Conservation (phyloP, 2,888 invertebrate species). For the Pandemis heparana region DNA sequence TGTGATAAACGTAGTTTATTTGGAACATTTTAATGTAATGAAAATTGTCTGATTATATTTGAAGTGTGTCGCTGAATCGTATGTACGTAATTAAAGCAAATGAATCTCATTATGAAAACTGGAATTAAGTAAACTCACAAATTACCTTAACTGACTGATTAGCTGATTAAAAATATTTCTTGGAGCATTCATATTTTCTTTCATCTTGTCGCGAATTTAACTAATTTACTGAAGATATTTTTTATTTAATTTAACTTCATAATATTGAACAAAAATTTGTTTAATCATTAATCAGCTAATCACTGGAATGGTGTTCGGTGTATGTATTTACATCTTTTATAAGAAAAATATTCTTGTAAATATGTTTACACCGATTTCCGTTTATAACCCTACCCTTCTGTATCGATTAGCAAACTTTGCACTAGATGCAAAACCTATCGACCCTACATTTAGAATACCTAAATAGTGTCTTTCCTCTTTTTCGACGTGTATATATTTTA, state of each 20-base stretch:
- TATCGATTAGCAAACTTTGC: constrained; percentile 16
- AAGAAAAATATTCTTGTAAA: too few species aligned
- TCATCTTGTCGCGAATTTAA: not conserved
- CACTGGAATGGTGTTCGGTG: not conserved
- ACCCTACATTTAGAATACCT: constrained; percentile 2
- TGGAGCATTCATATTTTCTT: not conserved
- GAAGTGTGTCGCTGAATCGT: constrained; percentile 20
- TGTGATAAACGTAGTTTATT: constrained; percentile 58
- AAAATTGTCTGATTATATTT: constrained; percentile 18
- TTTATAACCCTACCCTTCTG: constrained; percentile 1
- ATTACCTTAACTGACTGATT: not conserved
- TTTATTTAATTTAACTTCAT: not conserved
- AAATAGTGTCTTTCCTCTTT: constrained; percentile 33
- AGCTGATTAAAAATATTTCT: not conserved
- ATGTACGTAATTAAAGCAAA: constrained; percentile 20
- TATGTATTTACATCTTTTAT: not conserved
- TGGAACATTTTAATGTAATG: constrained; percentile 27
- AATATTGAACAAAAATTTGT: not conserved
- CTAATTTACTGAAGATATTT: not conserved
- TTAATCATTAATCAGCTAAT: constrained; percentile 7
- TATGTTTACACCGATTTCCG: not conserved
- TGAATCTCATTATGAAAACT: constrained; percentile 36
- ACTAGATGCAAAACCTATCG: constrained; percentile 15
- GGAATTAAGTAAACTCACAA: constrained; percentile 6
- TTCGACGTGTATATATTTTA: constrained; percentile 42